Base-by-base conservation (phyloP, 2,797 vertebrate species). In the Cossypha niveicapilla region DNA sequence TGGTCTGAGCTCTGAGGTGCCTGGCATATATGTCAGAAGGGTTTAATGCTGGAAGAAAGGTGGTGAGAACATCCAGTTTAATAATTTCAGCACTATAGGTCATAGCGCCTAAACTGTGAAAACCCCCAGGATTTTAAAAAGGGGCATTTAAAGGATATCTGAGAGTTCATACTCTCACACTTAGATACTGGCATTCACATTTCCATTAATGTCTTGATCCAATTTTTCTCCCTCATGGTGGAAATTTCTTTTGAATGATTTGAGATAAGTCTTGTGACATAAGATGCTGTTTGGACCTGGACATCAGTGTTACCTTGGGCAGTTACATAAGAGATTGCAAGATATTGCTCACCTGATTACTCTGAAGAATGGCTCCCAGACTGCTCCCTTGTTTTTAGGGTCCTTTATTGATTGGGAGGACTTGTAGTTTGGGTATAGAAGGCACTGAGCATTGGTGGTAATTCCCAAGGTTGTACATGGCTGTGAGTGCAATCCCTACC, bases 11-110 rank as follows among this genome's bases (percentile, higher is more conserved):
- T 82, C 6, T 9, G 42, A 58, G 60, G 4, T 32, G 12, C 9
- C 5, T 9, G 28, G 10, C 3, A 1, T 25, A 1, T 41, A 0
- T n/a, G 17, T 50, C 50, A 27, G 35, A 9, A 9, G 6, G 13
- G 9, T 37, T 48, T 51, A 35, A 60, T 61, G 34, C 72, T 90
- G 68, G 44, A 58, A 73, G 56, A 79, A 70, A 28, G 19, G 15
- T 2, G 0, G 9, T 50, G 27, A 45, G 48, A 63, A 21, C 44
- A 39, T 24, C 13, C 0, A 32, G 34, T 34, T 63, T 7, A 61
- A 39, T 45, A n/a, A 18, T 68, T 75, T 5, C 22, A 60, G 34
- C 9, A 7, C 58, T 68, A 0, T 9, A 23, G 41, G 23, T 63
- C 11, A 6, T 62, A 30, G 23, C 3, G 0, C 39, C 27, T 51